Evolutionary conservation across 1,140 invertebrate species (phyloP), one percentile per base, ranked within the genome.

Genomic region (Drosophila kanapiae): DNA sequence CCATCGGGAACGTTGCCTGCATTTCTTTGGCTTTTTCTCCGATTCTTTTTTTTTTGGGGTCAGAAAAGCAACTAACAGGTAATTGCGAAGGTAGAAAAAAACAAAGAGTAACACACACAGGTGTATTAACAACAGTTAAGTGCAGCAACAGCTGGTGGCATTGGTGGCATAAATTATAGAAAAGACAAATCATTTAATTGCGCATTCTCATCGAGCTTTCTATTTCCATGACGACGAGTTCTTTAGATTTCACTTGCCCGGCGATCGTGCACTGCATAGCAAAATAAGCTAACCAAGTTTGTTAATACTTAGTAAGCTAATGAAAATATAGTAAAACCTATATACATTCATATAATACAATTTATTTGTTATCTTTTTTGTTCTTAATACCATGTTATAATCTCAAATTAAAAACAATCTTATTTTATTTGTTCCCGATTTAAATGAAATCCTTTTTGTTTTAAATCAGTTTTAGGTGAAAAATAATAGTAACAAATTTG

Each of bases 161-260:
- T 83, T 71, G 43, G 47, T 63, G 51, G 62, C 62, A 83, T 81
- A 82, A 77, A 81, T 74, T 85, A 72, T 18, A 59, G 60, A 77
- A 58, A 58, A 69, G 31, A 68, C 48, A 68, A 80, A 77, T 64
- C 48, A 77, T 54, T 65, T n/a, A 11, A 68, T 74, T 54, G 47
- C 40, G 65, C 76, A 68, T 78, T 82, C 80, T 68, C 58, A 38
- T 56, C 54, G 18, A 68, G 80, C 82, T 84, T 84, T 84, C 82
- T 84, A 86, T 84, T 84, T 84, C 33, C 77, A 72, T 43, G 43
- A 38, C 43, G 23, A 37, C 64, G 29, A 57, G 65, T 83, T 84
- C 82, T 78, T 54, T 38, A 35, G 82, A 75, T 85, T 85, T 85
- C 82, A 65, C 82, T 82, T 59, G 63, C 62, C 62, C 38, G 16